Percentiles rank a stretch among this genome's conserved stretches.
These are phyloP conservation scores for Drosophila novamexicana DNA, from an alignment of 1,140 invertebrate species.

Conservation along the genomic window DNA sequence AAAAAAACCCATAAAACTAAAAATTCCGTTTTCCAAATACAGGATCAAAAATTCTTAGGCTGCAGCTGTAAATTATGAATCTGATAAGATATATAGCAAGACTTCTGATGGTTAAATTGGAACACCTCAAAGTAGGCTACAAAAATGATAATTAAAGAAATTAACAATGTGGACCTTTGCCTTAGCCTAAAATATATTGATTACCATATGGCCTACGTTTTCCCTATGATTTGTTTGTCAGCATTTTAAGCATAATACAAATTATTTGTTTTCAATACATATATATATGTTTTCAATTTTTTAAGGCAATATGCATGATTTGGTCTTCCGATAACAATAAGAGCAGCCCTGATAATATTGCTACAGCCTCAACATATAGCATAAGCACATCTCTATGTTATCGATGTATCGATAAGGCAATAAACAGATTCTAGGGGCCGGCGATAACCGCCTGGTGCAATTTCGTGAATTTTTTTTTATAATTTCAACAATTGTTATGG, in stretches of 20 bases:
- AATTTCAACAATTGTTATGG: slow-evolving; percentile 43
- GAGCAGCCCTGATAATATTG: background rate
- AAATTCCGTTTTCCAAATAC: too few species aligned
- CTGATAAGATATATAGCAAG: too few species aligned
- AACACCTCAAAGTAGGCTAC: slow-evolving; percentile 2
- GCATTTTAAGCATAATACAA: too few species aligned
- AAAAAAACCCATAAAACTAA: background rate
- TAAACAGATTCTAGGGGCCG: slow-evolving; percentile 6
- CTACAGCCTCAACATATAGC: background rate
- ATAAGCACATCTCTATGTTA: background rate
- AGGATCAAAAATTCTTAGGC: too few species aligned
- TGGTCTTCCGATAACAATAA: background rate
- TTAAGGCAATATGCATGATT: background rate
- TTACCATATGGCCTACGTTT: too few species aligned
- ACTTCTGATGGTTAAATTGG: background rate
- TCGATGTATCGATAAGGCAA: slow-evolving; percentile 26
- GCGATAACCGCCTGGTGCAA: slow-evolving; percentile 32
- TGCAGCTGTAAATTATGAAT: too few species aligned
- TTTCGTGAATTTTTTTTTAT: slow-evolving; percentile 24
- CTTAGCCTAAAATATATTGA: too few species aligned
- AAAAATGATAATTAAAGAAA: background rate
- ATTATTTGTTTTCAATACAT: too few species aligned
- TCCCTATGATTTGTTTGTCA: too few species aligned
- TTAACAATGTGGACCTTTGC: too few species aligned
- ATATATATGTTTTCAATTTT: too few species aligned